A percentile compares a stretch with the other conserved stretches of the same genome.
phyloP scores from a whole-genome alignment of 2,888 invertebrate genomes.

The Oeneis ivallda region DNA sequence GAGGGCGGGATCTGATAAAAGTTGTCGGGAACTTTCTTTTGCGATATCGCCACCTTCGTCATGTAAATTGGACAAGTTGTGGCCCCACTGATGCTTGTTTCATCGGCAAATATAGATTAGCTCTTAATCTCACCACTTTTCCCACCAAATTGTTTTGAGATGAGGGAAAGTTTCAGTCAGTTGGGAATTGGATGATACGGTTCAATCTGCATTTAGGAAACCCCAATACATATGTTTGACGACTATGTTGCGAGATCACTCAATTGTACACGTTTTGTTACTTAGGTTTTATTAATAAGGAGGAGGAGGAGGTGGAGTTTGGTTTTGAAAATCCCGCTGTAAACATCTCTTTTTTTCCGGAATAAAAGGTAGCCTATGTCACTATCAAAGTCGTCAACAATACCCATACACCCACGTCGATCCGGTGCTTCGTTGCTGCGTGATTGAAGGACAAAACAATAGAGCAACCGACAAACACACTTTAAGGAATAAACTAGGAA shows the following conservation, averaged over 20 bases:
- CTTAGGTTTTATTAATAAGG: too few relatives aligned
- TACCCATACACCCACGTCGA: too few relatives aligned
- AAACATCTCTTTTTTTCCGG: too few relatives aligned
- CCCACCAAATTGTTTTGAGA: slow-evolving; percentile 60
- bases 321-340: too few relatives aligned
- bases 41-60: slow-evolving; percentile 79
- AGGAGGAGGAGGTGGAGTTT: too few relatives aligned
- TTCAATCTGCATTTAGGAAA: slow-evolving; percentile 18
- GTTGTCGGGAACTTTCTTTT: slow-evolving; percentile 76
- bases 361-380: too few relatives aligned
- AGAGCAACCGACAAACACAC: too few relatives aligned
- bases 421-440: too few relatives aligned
- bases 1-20: slow-evolving; percentile 76
- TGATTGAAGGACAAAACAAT: too few relatives aligned
- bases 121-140: slow-evolving; percentile 64
- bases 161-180: slow-evolving; percentile 44
- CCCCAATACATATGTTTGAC: background rate
- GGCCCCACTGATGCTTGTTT: slow-evolving; percentile 69
- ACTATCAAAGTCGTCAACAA: too few relatives aligned
- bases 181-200: slow-evolving; percentile 27
- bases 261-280: background rate
- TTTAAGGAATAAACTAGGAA: too few relatives aligned
- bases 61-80: slow-evolving; percentile 79
- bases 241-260: background rate
- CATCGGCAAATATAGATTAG: slow-evolving; percentile 73